Evolutionary conservation across 2,888 invertebrate genomes (phyloP), one percentile per base, ranked within the genome.

Genomic region (Hirtodrosophila histrioides): DNA sequence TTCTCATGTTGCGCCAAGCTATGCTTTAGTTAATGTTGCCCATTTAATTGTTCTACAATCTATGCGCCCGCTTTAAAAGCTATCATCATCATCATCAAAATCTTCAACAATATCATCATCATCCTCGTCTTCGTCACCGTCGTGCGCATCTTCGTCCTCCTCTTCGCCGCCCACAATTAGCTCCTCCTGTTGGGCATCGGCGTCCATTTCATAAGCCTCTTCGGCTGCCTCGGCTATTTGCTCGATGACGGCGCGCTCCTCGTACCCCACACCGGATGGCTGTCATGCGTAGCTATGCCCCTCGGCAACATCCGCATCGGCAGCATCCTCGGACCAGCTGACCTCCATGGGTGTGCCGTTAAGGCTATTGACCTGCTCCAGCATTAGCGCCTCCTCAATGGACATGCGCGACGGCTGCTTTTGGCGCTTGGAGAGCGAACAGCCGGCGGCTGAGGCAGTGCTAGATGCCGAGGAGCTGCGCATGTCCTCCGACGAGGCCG

Each of bases 291-390:
- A 35, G 27, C 58, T 62, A 0, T 58, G 60, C 9, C 11, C 36
- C 53, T 84, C 88, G 23, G 78, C 90, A 10, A 83, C 90, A 75
- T 92, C 92, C 62, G 89, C 90, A 49, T 83, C 87, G 48, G 89
- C 90, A 2, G 88, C 90, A 76, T 92, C 92, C 69, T 92, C 92
- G 10, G 92, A 92, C 92, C 92, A 92, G 73, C 92, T 92, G 8
- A 92, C 91, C 67, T 92, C 92, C 92, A 92, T 92, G 33, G 92
- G 92, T 4, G 92, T 92, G 33, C 90, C 93, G 78, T 93, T 94
- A 7, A 91, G 74, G 67, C 91, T 91, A 62, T 78, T 82, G 35
- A 86, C 89, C 66, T 89, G 90, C 37, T 91, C 89, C 56, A 91
- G 71, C 48, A 90, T 69, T 36, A 91, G 57, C 10, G 89, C 90